Base-by-base conservation (phyloP, 1,140 invertebrate genomes). In the Helicoverpa armigera region DNA sequence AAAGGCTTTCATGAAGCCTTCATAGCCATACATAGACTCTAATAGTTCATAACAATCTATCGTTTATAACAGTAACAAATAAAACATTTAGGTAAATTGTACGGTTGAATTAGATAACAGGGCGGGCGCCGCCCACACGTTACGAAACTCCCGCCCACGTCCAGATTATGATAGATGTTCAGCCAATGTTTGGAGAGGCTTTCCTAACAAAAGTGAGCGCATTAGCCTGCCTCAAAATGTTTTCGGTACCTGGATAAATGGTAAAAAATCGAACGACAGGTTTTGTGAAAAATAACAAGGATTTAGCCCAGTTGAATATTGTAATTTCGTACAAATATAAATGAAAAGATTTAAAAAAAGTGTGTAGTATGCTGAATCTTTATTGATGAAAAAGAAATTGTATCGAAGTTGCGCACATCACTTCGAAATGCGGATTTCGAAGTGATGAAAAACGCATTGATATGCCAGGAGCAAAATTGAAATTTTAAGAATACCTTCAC, bases 161-260 rank as follows among this genome's bases (percentile, higher is more conserved):
- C 3, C 43, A 11, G 35, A 43, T n/a, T 69, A 69, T 69, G 65
- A 69, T 69, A 50, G 65, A 69, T 69, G 43, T 69, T 69, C 16
- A 12, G 65, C 35, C 43, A 50, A 69, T 69, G 65, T 69, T 69
- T 69, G 65, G 16, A 69, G 65, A 69, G 43, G 61, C n/a, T 16
- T 48, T 16, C n/a, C 7, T 50, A 69, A 67, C 31, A 69, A 16
- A 69, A 43, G 43, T 50, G 16, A 51, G 51, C 18, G 65, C 65
- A 69, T 51, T 69, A 11, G 43, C 1, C 65, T 23, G 65, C 65
- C 65, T 69, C 5, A 50, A 69, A 69, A 69, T 69, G 50, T 69
- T 69, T 69, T 69, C 48, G 18, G 16, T 43, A 69, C 29, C 14
- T n/a, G 2, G 9, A 67, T 50, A 69, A 18, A 69, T 1, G 18